Evolutionary conservation across 2,113 vertebrate genomes (phyloP).

Genomic region (Sminthopsis crassicaudata): DNA sequence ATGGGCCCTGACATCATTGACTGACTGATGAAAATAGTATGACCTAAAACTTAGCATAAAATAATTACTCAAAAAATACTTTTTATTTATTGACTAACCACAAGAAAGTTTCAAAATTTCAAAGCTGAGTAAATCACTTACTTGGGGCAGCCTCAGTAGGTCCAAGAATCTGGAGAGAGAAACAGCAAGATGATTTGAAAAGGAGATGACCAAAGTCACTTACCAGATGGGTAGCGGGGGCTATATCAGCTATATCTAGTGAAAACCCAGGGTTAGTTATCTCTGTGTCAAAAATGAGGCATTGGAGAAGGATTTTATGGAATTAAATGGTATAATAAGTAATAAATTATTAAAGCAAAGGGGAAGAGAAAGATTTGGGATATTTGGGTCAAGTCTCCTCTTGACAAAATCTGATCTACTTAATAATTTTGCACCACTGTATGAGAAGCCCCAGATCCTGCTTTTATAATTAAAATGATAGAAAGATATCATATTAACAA

Average conservation of each 20-base stretch:
- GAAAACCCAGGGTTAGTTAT: neutral
- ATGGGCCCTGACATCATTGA: neutral
- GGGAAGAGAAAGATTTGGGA: neutral
- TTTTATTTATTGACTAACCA: neutral
- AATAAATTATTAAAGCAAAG: neutral
- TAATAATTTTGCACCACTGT: conserved; percentile 19
- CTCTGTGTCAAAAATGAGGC: neutral
- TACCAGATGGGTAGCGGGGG: neutral
- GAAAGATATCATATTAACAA: neutral
- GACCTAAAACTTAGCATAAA: neutral
- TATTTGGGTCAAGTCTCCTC: neutral
- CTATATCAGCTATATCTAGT: neutral
- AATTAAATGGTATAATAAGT: neutral
- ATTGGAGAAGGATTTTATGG: neutral
- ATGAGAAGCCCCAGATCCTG: neutral
- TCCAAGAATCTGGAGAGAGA: neutral
- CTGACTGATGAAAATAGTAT: neutral
- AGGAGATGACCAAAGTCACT: neutral
- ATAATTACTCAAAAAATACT: neutral
- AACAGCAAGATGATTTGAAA: neutral
- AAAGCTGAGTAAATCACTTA: neutral
- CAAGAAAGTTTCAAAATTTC: neutral
- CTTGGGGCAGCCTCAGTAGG: neutral
- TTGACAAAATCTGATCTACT: neutral
- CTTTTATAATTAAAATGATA: conserved; percentile 39